Evolutionary conservation across 2,113 vertebrate genomes (phyloP).

Genomic region (Otocyon megalotis): DNA sequence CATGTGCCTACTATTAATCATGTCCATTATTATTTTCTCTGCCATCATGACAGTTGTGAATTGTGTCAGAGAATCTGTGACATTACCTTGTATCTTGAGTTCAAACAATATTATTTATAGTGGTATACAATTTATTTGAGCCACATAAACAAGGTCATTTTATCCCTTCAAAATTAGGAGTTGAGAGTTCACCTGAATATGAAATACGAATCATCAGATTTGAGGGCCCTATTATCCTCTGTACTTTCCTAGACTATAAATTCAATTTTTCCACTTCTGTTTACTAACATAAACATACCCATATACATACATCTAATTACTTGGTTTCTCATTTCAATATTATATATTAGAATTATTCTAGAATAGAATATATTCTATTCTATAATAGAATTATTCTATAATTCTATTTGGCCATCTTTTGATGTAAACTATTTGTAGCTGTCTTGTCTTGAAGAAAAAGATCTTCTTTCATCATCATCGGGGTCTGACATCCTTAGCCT

Average conservation of each 20-base stretch:
- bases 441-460: not conserved
- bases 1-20: not conserved
- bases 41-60: not conserved
- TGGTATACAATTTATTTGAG: not conserved
- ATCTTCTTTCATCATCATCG: not conserved
- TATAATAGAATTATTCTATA: too few relatives aligned
- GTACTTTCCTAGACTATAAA: not conserved
- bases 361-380: too few relatives aligned
- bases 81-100: not conserved
- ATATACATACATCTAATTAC: not conserved
- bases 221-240: not conserved
- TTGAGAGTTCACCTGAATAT: not conserved
- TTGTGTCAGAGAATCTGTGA: not conserved
- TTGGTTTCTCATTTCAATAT: not conserved
- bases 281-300: not conserved
- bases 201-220: not conserved
- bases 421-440: not conserved
- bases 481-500: not conserved
- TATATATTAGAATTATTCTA: too few relatives aligned
- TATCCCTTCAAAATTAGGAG: not conserved
- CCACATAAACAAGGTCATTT: not conserved
- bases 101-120: not conserved
- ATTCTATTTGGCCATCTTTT: not conserved
- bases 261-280: conserved; percentile 6
- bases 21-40: not conserved